phyloP scores from a whole-genome alignment of 2,113 vertebrate genomes.

The Phyllostomus discolor region DNA sequence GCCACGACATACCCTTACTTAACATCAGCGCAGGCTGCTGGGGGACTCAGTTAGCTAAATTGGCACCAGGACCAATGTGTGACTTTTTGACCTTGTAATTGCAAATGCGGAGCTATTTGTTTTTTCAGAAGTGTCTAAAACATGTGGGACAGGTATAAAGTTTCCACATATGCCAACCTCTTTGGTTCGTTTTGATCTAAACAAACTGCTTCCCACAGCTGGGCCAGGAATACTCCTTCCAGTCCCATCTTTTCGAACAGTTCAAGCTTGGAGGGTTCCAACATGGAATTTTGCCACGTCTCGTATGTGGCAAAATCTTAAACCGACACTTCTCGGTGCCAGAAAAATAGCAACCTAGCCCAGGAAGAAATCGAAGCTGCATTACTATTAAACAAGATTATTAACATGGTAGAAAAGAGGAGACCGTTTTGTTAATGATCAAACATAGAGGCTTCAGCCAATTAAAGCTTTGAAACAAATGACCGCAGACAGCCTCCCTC shows the following conservation, averaged over 20 bases:
- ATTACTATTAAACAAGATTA: conserved; percentile 51
- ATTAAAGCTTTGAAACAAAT: conserved; percentile 60
- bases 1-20: conserved; percentile 30
- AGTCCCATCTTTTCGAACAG: conserved; percentile 1
- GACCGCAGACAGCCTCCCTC: conserved; percentile 3
- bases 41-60: conserved; percentile 51
- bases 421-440: conserved; percentile 60
- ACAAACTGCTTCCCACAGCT: conserved; percentile 61
- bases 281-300: conserved; percentile 23
- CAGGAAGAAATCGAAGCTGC: conserved; percentile 34
- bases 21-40: conserved; percentile 33
- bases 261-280: conserved; percentile 17
- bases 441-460: conserved; percentile 36
- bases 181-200: conserved; percentile 44
- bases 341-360: conserved; percentile 36
- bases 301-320: conserved; percentile 27
- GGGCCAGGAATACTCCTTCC: conserved; percentile 29
- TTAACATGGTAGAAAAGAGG: conserved; percentile 34
- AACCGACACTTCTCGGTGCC: background rate
- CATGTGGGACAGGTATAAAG: conserved; percentile 55
- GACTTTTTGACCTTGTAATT: conserved; percentile 65
- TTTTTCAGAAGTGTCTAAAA: conserved; percentile 61
- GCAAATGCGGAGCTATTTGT: conserved; percentile 59
- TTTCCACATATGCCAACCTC: conserved; percentile 59
- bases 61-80: conserved; percentile 32